Conservation (phyloP, 64 coral and sea anemone genomes). For the Stylophora pistillata region DNA sequence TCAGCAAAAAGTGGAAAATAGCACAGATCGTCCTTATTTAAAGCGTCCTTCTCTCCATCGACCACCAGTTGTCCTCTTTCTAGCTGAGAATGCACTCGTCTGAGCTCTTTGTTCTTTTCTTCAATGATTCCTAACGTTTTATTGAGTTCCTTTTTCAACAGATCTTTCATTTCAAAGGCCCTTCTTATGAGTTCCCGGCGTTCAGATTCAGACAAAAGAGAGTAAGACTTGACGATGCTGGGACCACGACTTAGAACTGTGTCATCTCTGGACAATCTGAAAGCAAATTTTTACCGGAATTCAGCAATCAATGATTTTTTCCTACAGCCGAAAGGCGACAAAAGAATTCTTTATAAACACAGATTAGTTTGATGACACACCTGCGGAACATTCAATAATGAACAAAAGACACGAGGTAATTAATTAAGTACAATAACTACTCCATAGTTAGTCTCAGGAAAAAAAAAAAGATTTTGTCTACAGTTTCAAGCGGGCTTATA, state of each 20-base stretch:
- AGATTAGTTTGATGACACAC: no score
- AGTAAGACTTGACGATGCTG: slow-evolving; percentile 79
- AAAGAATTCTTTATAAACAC: no score
- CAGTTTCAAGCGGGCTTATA: no score
- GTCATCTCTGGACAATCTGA: slow-evolving; percentile 63
- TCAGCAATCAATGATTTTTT: background rate
- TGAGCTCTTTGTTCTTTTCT: slow-evolving; percentile 76
- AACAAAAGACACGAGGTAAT: no score
- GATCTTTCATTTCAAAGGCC: slow-evolving; percentile 90
- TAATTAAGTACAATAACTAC: no score
- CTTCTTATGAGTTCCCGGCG: slow-evolving; percentile 78
- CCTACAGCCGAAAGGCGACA: background rate
- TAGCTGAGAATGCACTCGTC: slow-evolving; percentile 59
- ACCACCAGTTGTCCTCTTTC: slow-evolving; percentile 70
- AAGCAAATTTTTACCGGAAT: background rate
- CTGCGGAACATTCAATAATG: background rate
- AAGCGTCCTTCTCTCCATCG: slow-evolving; percentile 66
- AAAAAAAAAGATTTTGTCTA: no score
- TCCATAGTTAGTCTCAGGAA: no score
- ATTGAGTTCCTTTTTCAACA: slow-evolving; percentile 76
- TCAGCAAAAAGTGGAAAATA: slow-evolving; percentile 85
- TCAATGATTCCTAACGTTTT: slow-evolving; percentile 71
- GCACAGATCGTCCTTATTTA: slow-evolving; percentile 68
- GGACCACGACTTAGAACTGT: slow-evolving; percentile 82
- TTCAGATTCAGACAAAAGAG: slow-evolving; percentile 71